Evolutionary conservation across 2,797 vertebrate species (phyloP), one percentile per base, ranked within the genome.

Genomic region (Coracias cyanogaster): DNA sequence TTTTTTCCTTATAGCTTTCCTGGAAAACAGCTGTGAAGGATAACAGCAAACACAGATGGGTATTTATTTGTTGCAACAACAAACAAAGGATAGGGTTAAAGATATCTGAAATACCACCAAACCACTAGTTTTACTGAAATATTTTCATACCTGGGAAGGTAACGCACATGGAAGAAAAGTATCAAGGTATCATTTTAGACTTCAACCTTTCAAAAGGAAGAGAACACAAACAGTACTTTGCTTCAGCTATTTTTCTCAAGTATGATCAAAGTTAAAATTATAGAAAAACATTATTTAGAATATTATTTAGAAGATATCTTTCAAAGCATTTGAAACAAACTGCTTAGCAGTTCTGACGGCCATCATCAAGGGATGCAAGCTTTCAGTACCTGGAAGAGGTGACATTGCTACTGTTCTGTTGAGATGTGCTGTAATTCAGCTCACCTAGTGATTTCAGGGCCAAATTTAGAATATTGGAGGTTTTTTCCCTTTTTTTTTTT

Each of bases 261-360:
- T 54, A 76, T 7, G 29, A 87, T 51, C 61, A 22, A 92, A 52
- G 73, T 58, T 58, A 66, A 81, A 93, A 83, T 89, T 43, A 69
- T 3, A 71, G 49, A 71, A 78, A 89, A 95, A 37, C 64, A 60
- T 51, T 93, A 81, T 45, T 80, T 82, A 39, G 18, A 73, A 69
- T 35, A 85, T 31, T 83, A 80, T 66, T 92, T 70, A 72, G 28
- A 62, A 78, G 45, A 90, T 14, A 84, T 6, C 25, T 88, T 94
- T 80, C 64, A 90, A 43, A 93, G 41, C 54, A 65, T 35, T 77
- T 62, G 71, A 96, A 96, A 70, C 28, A 84, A 89, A 73, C 73
- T 87, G 49, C 22, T 2, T 7, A 82, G 48, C 29, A 76, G 51
- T 78, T 90, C 46, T 62, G 43, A 61, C 82, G 24, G 33, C 37